A percentile compares a stretch with the other conserved stretches of the same genome.
Evolutionary conservation across 1,140 invertebrate species (phyloP).

Genomic region (Orussus abietinus): DNA sequence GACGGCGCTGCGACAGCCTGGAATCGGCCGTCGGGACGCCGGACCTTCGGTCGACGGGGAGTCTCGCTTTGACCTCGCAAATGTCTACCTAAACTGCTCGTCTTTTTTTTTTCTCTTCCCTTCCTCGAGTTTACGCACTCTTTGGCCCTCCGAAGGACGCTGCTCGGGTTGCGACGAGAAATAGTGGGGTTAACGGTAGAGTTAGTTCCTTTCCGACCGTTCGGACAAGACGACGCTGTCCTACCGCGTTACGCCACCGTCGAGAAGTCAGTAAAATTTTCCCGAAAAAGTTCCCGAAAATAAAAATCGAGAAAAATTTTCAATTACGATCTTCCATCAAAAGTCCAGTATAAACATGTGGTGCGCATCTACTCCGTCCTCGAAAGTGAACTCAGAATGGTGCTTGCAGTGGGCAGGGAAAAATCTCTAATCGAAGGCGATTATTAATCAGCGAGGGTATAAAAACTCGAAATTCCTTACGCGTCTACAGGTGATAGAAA

Average conservation of each 20-base stretch:
- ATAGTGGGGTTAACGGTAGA: slow-evolving; percentile 39
- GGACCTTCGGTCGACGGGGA: slow-evolving; percentile 17
- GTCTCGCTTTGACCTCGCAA: slow-evolving; percentile 34
- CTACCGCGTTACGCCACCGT: no score
- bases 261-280: slow-evolving; percentile 1
- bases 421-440: no score
- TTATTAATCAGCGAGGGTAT: no score
- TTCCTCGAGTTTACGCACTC: not conserved
- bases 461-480: no score
- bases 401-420: no score
- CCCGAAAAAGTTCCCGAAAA: not conserved
- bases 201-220: slow-evolving; percentile 41
- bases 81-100: slow-evolving; percentile 35
- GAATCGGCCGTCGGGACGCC: slow-evolving; percentile 17
- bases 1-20: not conserved
- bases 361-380: no score
- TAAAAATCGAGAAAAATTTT: not conserved
- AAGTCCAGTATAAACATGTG: no score
- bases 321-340: no score
- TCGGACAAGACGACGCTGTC: slow-evolving; percentile 23
- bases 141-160: slow-evolving; percentile 28
- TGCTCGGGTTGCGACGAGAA: slow-evolving; percentile 31
- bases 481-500: no score
- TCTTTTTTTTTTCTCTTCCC: slow-evolving; percentile 24
- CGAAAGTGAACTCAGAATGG: no score